Conservation (phyloP, 2,888 invertebrate genomes). For the Drosophila mayaguana region DNA sequence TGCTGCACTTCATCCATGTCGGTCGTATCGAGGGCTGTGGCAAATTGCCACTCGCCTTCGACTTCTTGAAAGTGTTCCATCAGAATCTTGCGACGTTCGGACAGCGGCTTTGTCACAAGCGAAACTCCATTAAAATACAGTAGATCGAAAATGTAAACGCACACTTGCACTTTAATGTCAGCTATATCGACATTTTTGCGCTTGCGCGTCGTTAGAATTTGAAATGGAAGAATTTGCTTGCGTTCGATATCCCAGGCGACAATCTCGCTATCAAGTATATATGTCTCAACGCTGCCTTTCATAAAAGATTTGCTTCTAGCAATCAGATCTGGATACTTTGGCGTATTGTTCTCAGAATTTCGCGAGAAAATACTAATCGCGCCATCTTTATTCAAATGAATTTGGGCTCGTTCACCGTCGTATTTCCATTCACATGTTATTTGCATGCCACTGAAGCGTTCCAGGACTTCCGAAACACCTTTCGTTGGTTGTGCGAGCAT, state of each 20-base stretch:
- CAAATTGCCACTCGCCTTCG: constrained; percentile 95
- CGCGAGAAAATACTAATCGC: constrained; percentile 94
- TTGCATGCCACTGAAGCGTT: constrained; percentile 91
- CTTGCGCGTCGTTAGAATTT: constrained; percentile 97
- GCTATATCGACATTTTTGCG: constrained; percentile 90
- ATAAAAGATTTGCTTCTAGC: constrained; percentile 88
- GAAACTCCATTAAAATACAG: constrained; percentile 95
- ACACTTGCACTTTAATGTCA: constrained; percentile 91
- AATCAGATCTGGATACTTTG: constrained; percentile 98
- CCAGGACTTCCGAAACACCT: constrained; percentile 95
- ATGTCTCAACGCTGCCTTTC: constrained; percentile 88
- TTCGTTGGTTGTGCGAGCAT: constrained; percentile 99
- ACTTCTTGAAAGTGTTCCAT: constrained; percentile 89
- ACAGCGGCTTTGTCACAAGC: constrained; percentile 92
- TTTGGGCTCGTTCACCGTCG: constrained; percentile 99
- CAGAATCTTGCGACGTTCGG: constrained; percentile 90
- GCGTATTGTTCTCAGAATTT: constrained; percentile 97
- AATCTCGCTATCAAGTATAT: constrained; percentile 97
- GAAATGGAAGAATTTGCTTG: constrained; percentile 97
- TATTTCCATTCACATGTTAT: constrained; percentile 99
- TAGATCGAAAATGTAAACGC: constrained; percentile 98
- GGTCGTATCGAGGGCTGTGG: constrained; percentile 92
- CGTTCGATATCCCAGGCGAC: constrained; percentile 97
- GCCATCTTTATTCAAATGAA: constrained; percentile 90
- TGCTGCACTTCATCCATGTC: constrained; percentile 96